Conservation (phyloP, 2,113 vertebrate genomes). For the Nannospalax galili region DNA sequence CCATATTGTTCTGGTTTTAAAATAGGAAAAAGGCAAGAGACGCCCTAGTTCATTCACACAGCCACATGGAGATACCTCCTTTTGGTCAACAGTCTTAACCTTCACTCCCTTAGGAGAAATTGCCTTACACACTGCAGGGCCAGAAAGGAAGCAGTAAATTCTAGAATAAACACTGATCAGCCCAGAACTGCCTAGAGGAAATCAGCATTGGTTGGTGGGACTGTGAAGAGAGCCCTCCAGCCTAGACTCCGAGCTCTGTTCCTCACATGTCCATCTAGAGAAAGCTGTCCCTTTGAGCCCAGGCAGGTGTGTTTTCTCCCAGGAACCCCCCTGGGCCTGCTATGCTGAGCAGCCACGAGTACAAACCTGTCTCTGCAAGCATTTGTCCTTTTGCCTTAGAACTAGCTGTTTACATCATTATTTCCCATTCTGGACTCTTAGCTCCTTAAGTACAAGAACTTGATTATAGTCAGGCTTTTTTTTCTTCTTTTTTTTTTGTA, state of each 20-base stretch:
- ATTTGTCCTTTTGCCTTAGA: background rate
- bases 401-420: background rate
- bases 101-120: constrained; percentile 1
- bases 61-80: background rate
- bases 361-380: background rate
- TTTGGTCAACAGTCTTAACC: background rate
- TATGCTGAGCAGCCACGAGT: background rate
- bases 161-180: background rate
- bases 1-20: background rate
- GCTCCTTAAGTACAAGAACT: background rate
- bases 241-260: background rate
- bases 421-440: background rate
- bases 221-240: background rate
- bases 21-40: background rate
- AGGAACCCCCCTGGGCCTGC: background rate
- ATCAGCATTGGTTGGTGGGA: background rate
- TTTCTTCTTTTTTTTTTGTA: too few species aligned
- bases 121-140: background rate
- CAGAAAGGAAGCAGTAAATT: background rate
- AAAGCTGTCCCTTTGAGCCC: background rate
- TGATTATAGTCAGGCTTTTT: background rate
- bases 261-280: background rate
- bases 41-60: background rate
- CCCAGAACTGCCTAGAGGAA: background rate
- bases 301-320: background rate